Base-by-base conservation (phyloP, 2,113 vertebrate species). In the Pavo muticus region DNA sequence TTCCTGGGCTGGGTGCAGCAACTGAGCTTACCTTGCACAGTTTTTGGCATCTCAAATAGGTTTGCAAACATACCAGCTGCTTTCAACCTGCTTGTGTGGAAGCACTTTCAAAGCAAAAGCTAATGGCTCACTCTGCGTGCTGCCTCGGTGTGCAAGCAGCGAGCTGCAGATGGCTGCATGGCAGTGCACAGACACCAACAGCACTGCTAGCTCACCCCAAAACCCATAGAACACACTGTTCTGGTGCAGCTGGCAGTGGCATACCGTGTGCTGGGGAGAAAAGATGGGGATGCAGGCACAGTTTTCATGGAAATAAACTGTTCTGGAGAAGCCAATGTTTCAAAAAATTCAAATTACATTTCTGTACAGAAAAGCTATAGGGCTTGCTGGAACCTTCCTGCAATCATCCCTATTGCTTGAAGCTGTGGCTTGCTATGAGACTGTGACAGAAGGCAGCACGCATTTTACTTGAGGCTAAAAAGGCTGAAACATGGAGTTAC, bases 11-110 rank as follows among this genome's bases (percentile, higher is more conserved):
- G 60, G 23, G 17, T 23, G 7, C 19, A 42, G 67, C 50, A 20
- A 9, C 0, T 0, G 3, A 14, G 27, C 0, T 10, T 6, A 57
- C 70, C 65, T 50, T 6, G 13, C n/a, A n/a, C 39, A 39, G 39
- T 73, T 77, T 21, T 69, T 3, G 3, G 45, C 44, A 68, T 8
- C 39, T 69, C 39, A 37, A 10, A 15, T 0, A n/a, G 24, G 3
- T 13, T 25, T 44, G 61, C 56, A 85, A 89, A 7, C 56, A 68
- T 24, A 6, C 3, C 1, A 29, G 81, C 35, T 50, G 2, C n/a
- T 47, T 68, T 17, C 77, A 72, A 0, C 12, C 18, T 50, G 61
- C 24, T 39, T 4, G 44, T 27, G 35, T 15, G 44, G 68, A 70
- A 72, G 45, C 37, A 16, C 14, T 12, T 59, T 48, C 21, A 59